phyloP scores from a whole-genome alignment of 2,888 invertebrate genomes.

The Polydesmus complanatus region DNA sequence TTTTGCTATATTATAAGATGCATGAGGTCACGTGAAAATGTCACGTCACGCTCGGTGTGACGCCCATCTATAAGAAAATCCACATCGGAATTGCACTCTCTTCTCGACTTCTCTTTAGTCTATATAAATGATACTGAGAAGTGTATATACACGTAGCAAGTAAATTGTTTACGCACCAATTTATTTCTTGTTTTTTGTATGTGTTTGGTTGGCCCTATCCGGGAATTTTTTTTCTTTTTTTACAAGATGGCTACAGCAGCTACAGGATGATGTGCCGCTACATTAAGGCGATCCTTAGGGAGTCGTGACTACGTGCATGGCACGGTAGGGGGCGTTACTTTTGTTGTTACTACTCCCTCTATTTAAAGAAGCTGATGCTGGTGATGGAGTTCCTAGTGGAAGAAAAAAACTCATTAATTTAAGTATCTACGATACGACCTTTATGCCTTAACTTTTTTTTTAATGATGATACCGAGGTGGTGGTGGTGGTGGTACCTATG shows the following conservation, averaged over 20 bases:
- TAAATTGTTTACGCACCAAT: background rate
- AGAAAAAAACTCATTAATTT: background rate
- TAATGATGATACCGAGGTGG: background rate
- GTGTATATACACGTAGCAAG: background rate
- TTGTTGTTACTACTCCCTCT: background rate
- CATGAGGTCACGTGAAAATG: background rate
- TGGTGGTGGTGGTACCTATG: background rate
- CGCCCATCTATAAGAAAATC: background rate
- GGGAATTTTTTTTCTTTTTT: too few species aligned
- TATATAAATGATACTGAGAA: background rate
- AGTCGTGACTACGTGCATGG: background rate
- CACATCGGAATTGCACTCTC: background rate
- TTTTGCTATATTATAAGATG: background rate
- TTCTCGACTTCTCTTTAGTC: background rate
- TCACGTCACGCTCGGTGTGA: background rate
- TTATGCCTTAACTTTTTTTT: background rate
- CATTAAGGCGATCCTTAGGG: background rate
- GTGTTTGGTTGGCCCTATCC: background rate
- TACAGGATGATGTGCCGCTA: background rate
- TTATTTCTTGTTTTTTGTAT: background rate
- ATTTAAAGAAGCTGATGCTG: background rate
- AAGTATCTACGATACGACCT: background rate
- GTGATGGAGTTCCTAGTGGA: background rate
- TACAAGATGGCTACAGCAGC: background rate
- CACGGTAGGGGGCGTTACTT: background rate